phyloP scores from a whole-genome alignment of 2,888 invertebrate genomes.

The Caenorhabditis drosophilae region DNA sequence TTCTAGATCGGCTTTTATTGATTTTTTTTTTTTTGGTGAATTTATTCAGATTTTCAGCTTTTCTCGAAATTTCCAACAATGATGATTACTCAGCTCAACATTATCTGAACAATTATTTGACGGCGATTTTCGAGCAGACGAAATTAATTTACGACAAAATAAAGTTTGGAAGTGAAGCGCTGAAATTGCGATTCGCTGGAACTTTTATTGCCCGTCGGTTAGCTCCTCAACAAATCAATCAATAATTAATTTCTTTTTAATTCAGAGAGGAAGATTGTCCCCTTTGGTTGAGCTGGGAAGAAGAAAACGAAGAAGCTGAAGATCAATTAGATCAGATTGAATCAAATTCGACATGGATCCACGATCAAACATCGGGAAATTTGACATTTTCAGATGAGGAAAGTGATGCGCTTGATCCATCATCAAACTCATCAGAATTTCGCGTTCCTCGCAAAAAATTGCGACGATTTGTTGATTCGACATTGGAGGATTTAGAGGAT shows the following conservation, averaged over 20 bases:
- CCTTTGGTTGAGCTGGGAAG: constrained; percentile 29
- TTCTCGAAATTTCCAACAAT: constrained; percentile 44
- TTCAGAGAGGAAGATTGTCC: constrained; percentile 45
- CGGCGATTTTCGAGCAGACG: constrained; percentile 55
- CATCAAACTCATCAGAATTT: too few relatives aligned
- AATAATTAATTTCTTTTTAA: constrained; percentile 2
- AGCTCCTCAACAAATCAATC: not conserved
- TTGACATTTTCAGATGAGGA: too few relatives aligned
- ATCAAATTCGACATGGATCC: too few relatives aligned
- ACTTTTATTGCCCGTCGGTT: constrained; percentile 29
- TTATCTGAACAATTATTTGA: constrained; percentile 47
- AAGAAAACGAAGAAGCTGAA: constrained; percentile 1
- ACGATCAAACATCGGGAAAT: too few relatives aligned
- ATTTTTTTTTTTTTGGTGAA: too few relatives aligned
- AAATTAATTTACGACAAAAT: constrained; percentile 26
- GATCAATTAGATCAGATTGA: not conserved
- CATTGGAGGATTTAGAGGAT: constrained; percentile 36
- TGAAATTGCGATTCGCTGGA: constrained; percentile 27
- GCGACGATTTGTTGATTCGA: constrained; percentile 24
- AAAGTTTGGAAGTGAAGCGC: constrained; percentile 24
- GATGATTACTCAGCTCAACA: constrained; percentile 35
- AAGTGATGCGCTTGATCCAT: too few relatives aligned
- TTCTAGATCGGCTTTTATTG: too few relatives aligned
- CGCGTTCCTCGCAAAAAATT: too few relatives aligned
- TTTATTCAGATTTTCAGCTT: too few relatives aligned